Evolutionary conservation across 2,888 invertebrate species (phyloP).

Genomic region (Eupithecia inturbata): DNA sequence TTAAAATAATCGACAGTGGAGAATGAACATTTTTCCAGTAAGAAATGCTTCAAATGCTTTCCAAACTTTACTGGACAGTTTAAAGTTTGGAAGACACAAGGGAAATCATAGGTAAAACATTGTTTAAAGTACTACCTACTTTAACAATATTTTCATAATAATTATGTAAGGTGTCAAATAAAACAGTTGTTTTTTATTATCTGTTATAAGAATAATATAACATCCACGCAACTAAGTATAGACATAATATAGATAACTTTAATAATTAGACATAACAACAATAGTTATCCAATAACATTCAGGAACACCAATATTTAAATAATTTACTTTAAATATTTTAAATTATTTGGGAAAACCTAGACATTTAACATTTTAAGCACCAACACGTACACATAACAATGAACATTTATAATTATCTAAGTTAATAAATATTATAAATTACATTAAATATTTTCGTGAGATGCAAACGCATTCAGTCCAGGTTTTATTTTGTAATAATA

Average conservation of each 20-base stretch:
- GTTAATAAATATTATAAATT: slow-evolving; percentile 5
- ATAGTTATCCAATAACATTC: slow-evolving; percentile 30
- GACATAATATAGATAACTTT: slow-evolving; percentile 17
- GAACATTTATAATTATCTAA: slow-evolving; percentile 26
- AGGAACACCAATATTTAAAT: slow-evolving; percentile 20
- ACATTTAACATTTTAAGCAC: slow-evolving; percentile 47
- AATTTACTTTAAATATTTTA: slow-evolving; percentile 3
- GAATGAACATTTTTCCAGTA: too few relatives aligned
- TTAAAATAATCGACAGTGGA: too few relatives aligned
- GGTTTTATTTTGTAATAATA: neutral
- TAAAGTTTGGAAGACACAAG: too few relatives aligned
- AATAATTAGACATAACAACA: slow-evolving; percentile 24
- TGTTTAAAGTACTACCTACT: too few relatives aligned
- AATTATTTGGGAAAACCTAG: slow-evolving; percentile 32
- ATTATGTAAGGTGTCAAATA: too few relatives aligned
- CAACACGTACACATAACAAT: slow-evolving; percentile 51
- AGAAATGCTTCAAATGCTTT: too few relatives aligned
- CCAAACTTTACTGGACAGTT: too few relatives aligned
- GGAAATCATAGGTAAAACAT: too few relatives aligned
- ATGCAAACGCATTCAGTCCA: slow-evolving; percentile 3
- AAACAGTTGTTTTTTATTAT: neutral
- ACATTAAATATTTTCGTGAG: slow-evolving; percentile 7
- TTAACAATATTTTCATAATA: too few relatives aligned
- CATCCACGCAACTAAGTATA: slow-evolving; percentile 30
- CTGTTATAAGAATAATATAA: slow-evolving; percentile 27